phyloP scores from a whole-genome alignment of 2,113 vertebrate genomes.

The Grantiella picta region DNA sequence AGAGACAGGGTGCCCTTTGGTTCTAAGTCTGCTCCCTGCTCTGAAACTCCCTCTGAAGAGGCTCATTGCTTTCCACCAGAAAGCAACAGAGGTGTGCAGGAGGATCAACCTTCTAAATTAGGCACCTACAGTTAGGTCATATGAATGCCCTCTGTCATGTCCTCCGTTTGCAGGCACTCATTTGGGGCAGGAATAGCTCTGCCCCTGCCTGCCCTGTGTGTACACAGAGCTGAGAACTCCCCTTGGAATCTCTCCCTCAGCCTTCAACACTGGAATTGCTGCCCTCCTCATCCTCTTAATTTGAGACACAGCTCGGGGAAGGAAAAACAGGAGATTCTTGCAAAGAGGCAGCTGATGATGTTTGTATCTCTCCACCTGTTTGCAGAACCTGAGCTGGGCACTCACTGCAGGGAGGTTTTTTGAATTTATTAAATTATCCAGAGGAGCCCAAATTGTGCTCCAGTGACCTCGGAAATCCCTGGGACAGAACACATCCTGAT shows the following conservation, averaged over 20 bases:
- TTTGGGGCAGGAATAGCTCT: constrained; percentile 40
- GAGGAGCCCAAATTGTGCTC: fast-evolving
- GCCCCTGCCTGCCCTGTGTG: neutral
- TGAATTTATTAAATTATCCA: neutral
- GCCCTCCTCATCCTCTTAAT: constrained; percentile 9
- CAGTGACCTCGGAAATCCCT: neutral
- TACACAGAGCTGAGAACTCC: neutral
- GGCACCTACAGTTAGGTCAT: neutral
- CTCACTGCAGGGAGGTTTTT: neutral
- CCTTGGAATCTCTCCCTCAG: neutral
- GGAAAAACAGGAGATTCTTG: neutral
- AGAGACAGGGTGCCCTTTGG: neutral
- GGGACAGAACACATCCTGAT: neutral
- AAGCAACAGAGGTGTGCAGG: neutral
- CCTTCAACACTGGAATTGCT: neutral
- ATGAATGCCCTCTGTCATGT: constrained; percentile 6
- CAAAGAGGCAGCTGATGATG: neutral
- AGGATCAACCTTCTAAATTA: neutral
- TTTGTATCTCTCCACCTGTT: neutral
- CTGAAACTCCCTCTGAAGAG: neutral
- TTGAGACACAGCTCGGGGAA: neutral
- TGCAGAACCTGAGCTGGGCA: neutral
- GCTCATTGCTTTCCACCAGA: neutral
- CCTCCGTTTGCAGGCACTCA: neutral
- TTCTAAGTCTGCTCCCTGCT: neutral